A percentile compares a stretch with the other conserved stretches of the same genome.
Evolutionary conservation across 2,113 vertebrate species (phyloP).

Genomic region (Oryzias javanicus): DNA sequence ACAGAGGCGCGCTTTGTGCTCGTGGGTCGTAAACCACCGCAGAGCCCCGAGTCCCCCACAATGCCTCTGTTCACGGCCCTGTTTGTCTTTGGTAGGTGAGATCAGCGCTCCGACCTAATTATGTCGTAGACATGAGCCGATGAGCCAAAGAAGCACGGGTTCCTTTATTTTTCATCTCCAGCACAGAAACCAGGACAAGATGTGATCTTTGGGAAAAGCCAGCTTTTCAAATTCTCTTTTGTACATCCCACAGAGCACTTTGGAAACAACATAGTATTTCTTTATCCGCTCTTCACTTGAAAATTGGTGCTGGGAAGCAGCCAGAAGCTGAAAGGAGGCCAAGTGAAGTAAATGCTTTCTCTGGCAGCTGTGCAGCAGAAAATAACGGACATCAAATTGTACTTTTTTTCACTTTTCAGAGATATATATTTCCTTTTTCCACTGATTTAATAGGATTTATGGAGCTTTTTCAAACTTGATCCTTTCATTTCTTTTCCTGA

Average conservation of each 20-base stretch:
- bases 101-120: conserved; percentile 43
- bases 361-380: conserved; percentile 17
- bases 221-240: conserved; percentile 12
- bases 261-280: conserved; percentile 9
- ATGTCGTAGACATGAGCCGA: conserved; percentile 5
- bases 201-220: too few species aligned
- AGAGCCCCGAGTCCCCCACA: conserved; percentile 50
- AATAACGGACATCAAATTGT: not conserved
- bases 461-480: too few species aligned
- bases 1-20: conserved; percentile 69
- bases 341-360: conserved; percentile 38
- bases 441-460: conserved; percentile 7
- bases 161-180: not conserved
- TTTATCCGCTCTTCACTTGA: conserved; percentile 12
- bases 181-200: too few species aligned
- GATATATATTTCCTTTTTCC: conserved; percentile 6
- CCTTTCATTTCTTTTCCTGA: too few species aligned
- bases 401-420: too few species aligned
- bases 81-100: conserved; percentile 64
- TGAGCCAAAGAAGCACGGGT: not conserved
- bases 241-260: conserved; percentile 18
- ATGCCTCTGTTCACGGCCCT: conserved; percentile 65
- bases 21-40: conserved; percentile 52
- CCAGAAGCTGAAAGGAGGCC: conserved; percentile 24
- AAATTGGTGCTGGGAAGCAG: conserved; percentile 24